phyloP scores from a whole-genome alignment of 2,113 vertebrate species.

The Rhombomys opimus region DNA sequence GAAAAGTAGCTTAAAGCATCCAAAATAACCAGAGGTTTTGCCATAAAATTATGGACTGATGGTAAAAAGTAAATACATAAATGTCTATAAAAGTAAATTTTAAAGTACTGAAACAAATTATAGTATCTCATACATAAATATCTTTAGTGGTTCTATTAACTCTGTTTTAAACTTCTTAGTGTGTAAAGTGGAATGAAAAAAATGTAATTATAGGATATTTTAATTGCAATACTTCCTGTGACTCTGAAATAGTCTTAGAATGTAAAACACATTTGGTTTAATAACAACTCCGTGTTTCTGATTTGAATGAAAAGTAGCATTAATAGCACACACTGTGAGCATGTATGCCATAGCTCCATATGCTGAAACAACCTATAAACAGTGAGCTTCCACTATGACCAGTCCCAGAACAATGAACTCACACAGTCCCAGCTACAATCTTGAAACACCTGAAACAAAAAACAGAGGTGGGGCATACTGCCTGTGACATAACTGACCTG shows the following conservation, averaged over 20 bases:
- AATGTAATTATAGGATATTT: neutral
- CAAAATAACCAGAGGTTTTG: neutral
- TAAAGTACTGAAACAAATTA: neutral
- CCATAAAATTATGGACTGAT: neutral
- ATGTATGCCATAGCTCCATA: neutral
- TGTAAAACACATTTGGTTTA: neutral
- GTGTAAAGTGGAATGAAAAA: neutral
- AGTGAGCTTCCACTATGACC: neutral
- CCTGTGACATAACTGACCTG: neutral
- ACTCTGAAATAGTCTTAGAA: neutral
- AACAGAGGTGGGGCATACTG: neutral
- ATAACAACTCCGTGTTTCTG: neutral
- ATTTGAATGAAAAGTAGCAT: neutral
- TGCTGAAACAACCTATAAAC: neutral
- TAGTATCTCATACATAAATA: neutral
- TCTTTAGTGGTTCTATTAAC: neutral
- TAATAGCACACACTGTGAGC: neutral
- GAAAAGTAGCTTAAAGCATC: conserved; percentile 8
- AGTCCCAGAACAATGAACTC: neutral
- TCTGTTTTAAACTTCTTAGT: neutral
- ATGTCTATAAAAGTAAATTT: neutral
- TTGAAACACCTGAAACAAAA: neutral
- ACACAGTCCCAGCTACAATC: neutral
- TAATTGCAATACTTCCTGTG: neutral
- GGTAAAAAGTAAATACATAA: conserved; percentile 25